Evolutionary conservation across 2,113 vertebrate genomes (phyloP).

Genomic region (Speoplatyrhinus poulsoni): DNA sequence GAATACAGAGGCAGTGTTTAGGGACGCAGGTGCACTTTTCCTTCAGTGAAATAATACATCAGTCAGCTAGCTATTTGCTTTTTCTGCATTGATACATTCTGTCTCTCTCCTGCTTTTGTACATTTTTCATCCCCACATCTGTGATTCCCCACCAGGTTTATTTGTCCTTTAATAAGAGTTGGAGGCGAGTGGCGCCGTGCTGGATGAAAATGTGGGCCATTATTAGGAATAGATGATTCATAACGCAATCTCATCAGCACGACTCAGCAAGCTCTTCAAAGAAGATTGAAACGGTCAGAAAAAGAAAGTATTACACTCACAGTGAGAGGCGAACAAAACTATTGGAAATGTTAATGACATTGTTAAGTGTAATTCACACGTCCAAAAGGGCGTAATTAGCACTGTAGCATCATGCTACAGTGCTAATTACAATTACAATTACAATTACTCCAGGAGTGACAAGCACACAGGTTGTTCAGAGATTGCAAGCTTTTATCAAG

Average conservation of each 20-base stretch:
- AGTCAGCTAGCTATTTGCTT: not conserved
- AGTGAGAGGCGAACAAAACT: not conserved
- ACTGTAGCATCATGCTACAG: too few species aligned
- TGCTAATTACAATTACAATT: too few species aligned
- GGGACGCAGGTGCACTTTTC: constrained; percentile 9
- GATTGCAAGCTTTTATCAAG: constrained; percentile 53
- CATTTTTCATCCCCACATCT: not conserved
- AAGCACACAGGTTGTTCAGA: constrained; percentile 16
- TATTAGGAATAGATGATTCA: not conserved
- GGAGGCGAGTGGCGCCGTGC: not conserved
- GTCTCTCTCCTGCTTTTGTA: not conserved
- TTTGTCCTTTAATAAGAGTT: not conserved
- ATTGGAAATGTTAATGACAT: too few species aligned
- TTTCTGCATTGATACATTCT: not conserved
- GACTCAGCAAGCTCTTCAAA: not conserved
- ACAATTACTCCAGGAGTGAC: constrained; percentile 33
- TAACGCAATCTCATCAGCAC: not conserved
- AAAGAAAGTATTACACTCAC: not conserved
- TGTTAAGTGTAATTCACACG: not conserved
- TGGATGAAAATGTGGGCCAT: not conserved
- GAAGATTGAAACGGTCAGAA: not conserved
- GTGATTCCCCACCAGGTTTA: not conserved
- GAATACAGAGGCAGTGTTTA: not conserved
- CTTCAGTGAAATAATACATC: not conserved
- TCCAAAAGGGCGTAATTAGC: too few species aligned